phyloP scores from a whole-genome alignment of 1,140 invertebrate species.

The Drosophila littoralis region DNA sequence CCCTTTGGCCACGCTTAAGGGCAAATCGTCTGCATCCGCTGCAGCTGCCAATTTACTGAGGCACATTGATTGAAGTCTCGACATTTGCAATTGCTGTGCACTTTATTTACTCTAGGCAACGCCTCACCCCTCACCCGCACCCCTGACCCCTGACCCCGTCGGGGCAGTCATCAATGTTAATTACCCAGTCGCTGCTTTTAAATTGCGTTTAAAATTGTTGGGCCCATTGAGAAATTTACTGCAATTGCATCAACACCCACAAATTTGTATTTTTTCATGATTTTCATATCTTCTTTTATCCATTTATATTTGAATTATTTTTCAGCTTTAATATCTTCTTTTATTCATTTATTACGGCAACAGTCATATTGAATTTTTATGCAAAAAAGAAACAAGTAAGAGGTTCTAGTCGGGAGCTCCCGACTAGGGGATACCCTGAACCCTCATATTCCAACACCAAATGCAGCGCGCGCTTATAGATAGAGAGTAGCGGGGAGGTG shows the following conservation, averaged over 20 bases:
- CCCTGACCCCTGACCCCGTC: not conserved
- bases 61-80: slow-evolving; percentile 71
- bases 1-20: not conserved
- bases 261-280: slow-evolving; percentile 24
- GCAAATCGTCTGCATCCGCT: not conserved
- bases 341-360: slow-evolving; percentile 55
- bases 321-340: slow-evolving; percentile 18
- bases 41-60: slow-evolving; percentile 36
- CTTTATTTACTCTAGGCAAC: slow-evolving; percentile 55
- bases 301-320: slow-evolving; percentile 40
- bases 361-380: slow-evolving; percentile 70
- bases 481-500: no score
- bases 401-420: no score
- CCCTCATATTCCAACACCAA: no score
- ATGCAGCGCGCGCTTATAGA: no score
- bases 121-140: slow-evolving; percentile 8
- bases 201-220: slow-evolving; percentile 64
- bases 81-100: slow-evolving; percentile 59
- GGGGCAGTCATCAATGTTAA: slow-evolving; percentile 61
- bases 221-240: slow-evolving; percentile 49
- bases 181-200: slow-evolving; percentile 51
- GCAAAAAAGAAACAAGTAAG: slow-evolving; percentile 8
- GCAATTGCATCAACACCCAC: slow-evolving; percentile 63
- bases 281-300: slow-evolving; percentile 43
- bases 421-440: no score